A percentile compares a stretch with the other conserved stretches of the same genome.
Conservation (phyloP, 1,140 invertebrate species). For the Ostrea denselamellosa region DNA sequence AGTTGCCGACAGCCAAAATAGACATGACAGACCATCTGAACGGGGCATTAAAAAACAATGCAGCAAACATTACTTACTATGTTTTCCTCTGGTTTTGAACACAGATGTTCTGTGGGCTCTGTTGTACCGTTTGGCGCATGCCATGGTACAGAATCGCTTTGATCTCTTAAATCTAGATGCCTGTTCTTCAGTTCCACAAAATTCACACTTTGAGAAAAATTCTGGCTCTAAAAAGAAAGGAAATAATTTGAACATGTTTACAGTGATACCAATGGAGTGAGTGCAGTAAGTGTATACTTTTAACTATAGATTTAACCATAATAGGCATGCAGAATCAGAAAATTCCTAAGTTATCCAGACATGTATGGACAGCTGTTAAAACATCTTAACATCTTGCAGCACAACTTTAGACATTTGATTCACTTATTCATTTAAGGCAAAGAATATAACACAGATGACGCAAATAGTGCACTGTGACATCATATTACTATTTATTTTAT, state of each 20-base stretch:
- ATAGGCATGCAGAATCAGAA: too few species aligned
- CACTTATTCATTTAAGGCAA: too few species aligned
- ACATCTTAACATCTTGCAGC: too few species aligned
- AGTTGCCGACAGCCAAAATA: neutral
- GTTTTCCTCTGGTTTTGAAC: conserved; percentile 62
- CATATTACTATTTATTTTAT: too few species aligned
- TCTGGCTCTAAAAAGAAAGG: conserved; percentile 9
- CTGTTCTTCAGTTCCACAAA: conserved; percentile 87
- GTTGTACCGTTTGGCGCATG: conserved; percentile 86
- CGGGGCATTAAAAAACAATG: neutral
- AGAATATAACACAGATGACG: too few species aligned
- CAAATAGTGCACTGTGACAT: too few species aligned
- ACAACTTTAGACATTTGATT: too few species aligned
- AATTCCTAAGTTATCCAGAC: too few species aligned
- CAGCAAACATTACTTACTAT: conserved; percentile 37
- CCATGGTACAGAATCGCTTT: conserved; percentile 88
- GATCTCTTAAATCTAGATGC: conserved; percentile 86
- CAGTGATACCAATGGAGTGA: neutral
- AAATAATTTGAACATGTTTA: neutral
- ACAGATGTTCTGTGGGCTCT: conserved; percentile 77
- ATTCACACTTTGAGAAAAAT: conserved; percentile 83
- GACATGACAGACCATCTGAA: neutral
- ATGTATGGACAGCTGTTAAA: too few species aligned
- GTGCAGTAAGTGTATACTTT: too few species aligned
- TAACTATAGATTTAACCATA: too few species aligned